Conservation (phyloP, 2,113 vertebrate genomes). For the Chloropsis cyanopogon region DNA sequence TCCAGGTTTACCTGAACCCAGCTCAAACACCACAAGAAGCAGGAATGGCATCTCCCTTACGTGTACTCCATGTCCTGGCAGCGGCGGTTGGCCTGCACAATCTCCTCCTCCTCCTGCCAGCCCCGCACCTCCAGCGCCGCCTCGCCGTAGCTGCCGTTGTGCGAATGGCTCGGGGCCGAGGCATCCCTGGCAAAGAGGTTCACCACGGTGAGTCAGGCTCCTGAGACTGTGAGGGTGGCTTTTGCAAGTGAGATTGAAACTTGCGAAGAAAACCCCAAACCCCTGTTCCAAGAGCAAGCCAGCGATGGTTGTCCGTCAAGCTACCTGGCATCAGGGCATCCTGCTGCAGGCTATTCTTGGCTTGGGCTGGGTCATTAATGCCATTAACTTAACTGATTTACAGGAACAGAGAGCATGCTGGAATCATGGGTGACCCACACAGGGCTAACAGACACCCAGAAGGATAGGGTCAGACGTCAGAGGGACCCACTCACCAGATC, state of each 20-base stretch:
- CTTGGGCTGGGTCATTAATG: not conserved
- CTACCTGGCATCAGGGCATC: not conserved
- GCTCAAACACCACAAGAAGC: not conserved
- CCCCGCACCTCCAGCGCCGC: slow-evolving; percentile 72
- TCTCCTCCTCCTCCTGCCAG: slow-evolving; percentile 85
- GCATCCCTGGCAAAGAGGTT: slow-evolving; percentile 69
- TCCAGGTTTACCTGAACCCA: not conserved
- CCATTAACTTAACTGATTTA: not conserved
- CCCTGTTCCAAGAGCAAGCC: not conserved
- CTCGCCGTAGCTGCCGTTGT: slow-evolving; percentile 80
- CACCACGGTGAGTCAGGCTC: not conserved
- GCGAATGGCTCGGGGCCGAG: slow-evolving; percentile 77
- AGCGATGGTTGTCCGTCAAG: fast-evolving
- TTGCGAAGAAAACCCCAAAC: not conserved
- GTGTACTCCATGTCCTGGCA: slow-evolving; percentile 89
- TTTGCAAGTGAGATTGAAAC: not conserved
- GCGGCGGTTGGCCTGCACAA: slow-evolving; percentile 74
- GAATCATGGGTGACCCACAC: not conserved
- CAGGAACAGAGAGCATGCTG: not conserved
- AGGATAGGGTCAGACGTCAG: not conserved
- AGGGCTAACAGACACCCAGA: not conserved
- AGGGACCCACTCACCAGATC: not conserved
- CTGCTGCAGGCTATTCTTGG: not conserved
- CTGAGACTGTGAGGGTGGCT: not conserved
- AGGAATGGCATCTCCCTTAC: slow-evolving; percentile 44